Evolutionary conservation across 2,113 vertebrate species (phyloP).

Genomic region (Oryzias curvinotus): DNA sequence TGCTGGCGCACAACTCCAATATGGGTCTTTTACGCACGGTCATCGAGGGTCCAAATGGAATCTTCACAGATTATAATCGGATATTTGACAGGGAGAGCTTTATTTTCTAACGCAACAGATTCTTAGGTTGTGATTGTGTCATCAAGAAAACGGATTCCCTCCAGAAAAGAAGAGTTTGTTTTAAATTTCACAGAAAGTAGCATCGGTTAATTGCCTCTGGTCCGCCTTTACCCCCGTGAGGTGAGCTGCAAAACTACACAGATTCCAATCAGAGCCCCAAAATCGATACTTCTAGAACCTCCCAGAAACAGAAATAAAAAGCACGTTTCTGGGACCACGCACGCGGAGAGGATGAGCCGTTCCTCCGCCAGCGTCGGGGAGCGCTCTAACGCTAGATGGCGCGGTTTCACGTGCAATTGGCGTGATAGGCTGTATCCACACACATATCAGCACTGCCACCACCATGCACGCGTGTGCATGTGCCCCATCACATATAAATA

Average conservation of each 20-base stretch:
- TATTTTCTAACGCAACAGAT: too few species aligned
- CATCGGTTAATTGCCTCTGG: constrained; percentile 1
- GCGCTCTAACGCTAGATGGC: constrained; percentile 72
- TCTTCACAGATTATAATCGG: neutral
- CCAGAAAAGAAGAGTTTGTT: neutral
- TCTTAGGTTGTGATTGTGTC: too few species aligned
- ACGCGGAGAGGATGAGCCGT: constrained; percentile 25
- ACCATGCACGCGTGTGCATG: neutral
- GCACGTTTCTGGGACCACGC: constrained; percentile 41
- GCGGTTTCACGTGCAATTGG: constrained; percentile 67
- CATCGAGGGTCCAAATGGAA: neutral
- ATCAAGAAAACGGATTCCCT: too few species aligned
- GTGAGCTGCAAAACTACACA: neutral
- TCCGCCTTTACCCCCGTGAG: constrained; percentile 4
- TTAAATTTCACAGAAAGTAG: constrained; percentile 1
- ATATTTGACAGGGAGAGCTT: too few species aligned
- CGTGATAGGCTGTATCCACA: constrained; percentile 1
- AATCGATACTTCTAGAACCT: constrained; percentile 21
- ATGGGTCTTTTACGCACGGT: constrained; percentile 31
- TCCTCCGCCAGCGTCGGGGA: constrained; percentile 18
- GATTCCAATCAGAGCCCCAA: constrained; percentile 12
- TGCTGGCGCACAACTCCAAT: constrained; percentile 38
- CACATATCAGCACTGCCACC: neutral
- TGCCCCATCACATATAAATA: neutral
- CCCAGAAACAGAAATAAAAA: constrained; percentile 22